Conservation (phyloP, 2,113 vertebrate species). For the Saccopteryx bilineata region DNA sequence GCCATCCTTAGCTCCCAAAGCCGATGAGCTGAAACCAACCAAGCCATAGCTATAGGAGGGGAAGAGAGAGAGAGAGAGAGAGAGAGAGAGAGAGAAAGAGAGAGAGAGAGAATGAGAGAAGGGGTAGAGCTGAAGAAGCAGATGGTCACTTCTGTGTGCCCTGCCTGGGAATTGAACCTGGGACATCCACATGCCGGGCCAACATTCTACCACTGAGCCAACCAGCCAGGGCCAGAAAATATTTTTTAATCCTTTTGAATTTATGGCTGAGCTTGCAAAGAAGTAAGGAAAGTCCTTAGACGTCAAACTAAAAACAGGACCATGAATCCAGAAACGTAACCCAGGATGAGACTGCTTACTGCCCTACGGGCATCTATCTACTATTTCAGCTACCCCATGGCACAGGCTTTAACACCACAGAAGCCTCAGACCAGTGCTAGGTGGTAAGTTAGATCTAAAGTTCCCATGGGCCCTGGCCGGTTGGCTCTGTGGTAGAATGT, state of each 20-base stretch:
- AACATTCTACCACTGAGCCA: too few relatives aligned
- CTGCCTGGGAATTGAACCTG: too few relatives aligned
- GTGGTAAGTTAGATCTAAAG: not conserved
- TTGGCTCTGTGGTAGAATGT: too few relatives aligned
- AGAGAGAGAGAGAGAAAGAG: too few relatives aligned
- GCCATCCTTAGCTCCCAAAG: too few relatives aligned
- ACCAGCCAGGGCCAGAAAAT: not conserved
- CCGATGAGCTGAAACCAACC: too few relatives aligned
- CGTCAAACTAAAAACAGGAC: constrained; percentile 37
- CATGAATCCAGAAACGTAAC: not conserved
- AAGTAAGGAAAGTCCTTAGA: constrained; percentile 8
- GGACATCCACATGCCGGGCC: too few relatives aligned
- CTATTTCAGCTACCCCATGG: not conserved
- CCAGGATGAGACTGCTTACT: not conserved
- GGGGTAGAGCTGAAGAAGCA: too few relatives aligned
- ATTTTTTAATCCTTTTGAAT: constrained; percentile 62
- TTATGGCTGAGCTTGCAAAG: constrained; percentile 40
- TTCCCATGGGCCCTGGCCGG: not conserved
- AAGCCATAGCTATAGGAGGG: too few relatives aligned
- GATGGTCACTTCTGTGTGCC: too few relatives aligned
- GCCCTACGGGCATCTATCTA: not conserved
- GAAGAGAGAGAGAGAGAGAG: too few relatives aligned
- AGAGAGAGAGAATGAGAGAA: too few relatives aligned
- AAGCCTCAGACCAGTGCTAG: not conserved
- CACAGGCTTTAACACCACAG: not conserved